Percentiles rank a stretch among this genome's conserved stretches.
phyloP scores from a whole-genome alignment of 1,140 invertebrate species.

The Vanessa tameamea region DNA sequence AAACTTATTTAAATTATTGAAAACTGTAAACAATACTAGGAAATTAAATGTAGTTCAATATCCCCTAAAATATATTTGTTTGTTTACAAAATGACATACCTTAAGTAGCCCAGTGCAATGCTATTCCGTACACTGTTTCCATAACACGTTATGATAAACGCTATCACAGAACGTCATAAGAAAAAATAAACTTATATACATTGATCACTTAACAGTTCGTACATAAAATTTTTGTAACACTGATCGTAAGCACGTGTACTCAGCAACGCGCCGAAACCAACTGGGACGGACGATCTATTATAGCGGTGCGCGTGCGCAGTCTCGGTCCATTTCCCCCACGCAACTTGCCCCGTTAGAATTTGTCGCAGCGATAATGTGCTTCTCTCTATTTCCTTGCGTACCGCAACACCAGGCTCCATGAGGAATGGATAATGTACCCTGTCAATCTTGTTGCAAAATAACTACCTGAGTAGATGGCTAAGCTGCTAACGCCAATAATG shows the following conservation, averaged over 20 bases:
- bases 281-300: slow-evolving; percentile 77
- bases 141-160: slow-evolving; percentile 29
- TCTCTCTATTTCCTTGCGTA: slow-evolving; percentile 45
- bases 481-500: not conserved
- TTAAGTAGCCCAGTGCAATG: slow-evolving; percentile 44
- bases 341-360: slow-evolving; percentile 76
- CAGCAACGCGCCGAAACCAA: slow-evolving; percentile 73
- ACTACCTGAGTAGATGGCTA: slow-evolving; percentile 1
- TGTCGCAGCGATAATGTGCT: slow-evolving; percentile 66
- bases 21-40: not conserved
- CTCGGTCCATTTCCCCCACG: slow-evolving; percentile 79
- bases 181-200: slow-evolving; percentile 31
- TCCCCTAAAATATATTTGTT: not conserved
- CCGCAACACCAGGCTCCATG: slow-evolving; percentile 23
- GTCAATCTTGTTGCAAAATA: slow-evolving; percentile 9
- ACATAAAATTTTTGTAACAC: slow-evolving; percentile 44
- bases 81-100: slow-evolving; percentile 39
- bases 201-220: slow-evolving; percentile 38
- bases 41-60: not conserved
- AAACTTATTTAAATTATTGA: not conserved
- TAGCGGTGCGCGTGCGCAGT: slow-evolving; percentile 73
- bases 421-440: slow-evolving; percentile 25
- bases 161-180: slow-evolving; percentile 34
- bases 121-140: slow-evolving; percentile 43
- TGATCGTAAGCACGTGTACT: slow-evolving; percentile 59